Evolutionary conservation across 2,113 vertebrate species (phyloP), one percentile per base, ranked within the genome.

Genomic region (Actenoides hombroni): DNA sequence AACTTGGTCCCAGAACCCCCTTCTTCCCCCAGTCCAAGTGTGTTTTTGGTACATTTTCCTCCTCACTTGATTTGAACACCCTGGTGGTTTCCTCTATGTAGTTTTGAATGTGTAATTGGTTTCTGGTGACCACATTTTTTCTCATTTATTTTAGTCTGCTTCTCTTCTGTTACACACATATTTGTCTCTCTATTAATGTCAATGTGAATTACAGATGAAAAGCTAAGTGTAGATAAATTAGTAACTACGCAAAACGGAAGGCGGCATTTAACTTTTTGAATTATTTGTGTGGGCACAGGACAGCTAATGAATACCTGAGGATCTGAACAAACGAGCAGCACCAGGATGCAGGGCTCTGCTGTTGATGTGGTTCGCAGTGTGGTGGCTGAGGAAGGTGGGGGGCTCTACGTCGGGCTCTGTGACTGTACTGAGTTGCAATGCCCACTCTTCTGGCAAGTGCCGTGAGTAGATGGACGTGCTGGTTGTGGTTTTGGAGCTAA

Each of bases 111-210:
- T 92, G 16, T 86, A 95, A 93, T 94, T 93, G 48, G 73, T 79
- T 96, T 94, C 94, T 95, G 94, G 80, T 96, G 92, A 87, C 88
- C 90, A 94, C 86, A 69, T 93, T 82, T 94, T 95, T 96, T 92
- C 60, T 83, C 86, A 74, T 95, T 94, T 94, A 82, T 95, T 96
- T 95, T 94, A 63, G 70, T 79, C 86, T 92, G 92, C 81, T 59
- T 95, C 83, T 63, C 57, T 95, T 91, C 92, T 85, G 67, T 92
- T 95, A n/a, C 67, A 18, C 48, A 75, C 49, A 31, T 94, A 94
- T 94, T 96, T 94, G 91, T 91, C 96, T 96, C 88, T 93, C 92
- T 86, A 77, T 95, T 96, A 89, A 89, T 33, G 95, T 96, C 88
- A 94, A 14, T 28, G 88, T 85, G 94, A 96, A 96, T 93, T 95